phyloP scores from a whole-genome alignment of 2,888 invertebrate genomes.

The Caenorhabditis auriculariae region DNA sequence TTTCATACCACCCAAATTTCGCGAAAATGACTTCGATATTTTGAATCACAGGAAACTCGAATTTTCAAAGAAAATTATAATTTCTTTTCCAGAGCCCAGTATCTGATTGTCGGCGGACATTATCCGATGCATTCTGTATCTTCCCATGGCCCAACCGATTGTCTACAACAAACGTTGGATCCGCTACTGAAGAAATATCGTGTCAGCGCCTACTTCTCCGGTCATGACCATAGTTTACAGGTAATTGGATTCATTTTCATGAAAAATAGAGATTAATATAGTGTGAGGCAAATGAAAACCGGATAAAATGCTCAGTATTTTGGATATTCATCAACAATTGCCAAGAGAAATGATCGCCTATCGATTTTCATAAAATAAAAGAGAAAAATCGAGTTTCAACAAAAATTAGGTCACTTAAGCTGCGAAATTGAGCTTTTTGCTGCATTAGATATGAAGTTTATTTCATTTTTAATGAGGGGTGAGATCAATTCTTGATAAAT shows the following conservation, averaged over 20 bases:
- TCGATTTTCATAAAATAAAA: no score
- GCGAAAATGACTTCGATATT: not conserved
- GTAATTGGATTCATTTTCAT: conserved; percentile 29
- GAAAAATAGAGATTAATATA: not conserved
- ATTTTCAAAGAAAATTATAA: not conserved
- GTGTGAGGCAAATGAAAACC: not conserved
- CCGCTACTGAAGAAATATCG: conserved; percentile 66
- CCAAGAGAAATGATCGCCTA: no score
- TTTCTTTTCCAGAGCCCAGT: conserved; percentile 65
- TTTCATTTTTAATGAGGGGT: no score
- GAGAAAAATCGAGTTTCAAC: no score
- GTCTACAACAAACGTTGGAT: conserved; percentile 64
- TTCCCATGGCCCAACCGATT: conserved; percentile 67
- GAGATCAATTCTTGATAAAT: no score
- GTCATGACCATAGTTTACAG: conserved; percentile 68
- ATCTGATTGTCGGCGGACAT: conserved; percentile 67
- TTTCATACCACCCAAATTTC: not conserved
- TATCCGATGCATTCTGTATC: conserved; percentile 67
- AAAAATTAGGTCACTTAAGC: no score
- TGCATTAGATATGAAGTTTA: no score
- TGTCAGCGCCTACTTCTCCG: conserved; percentile 66
- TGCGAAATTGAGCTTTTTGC: no score
- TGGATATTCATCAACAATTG: not conserved
- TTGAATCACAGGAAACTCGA: not conserved
- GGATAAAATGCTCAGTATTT: not conserved